phyloP scores from a whole-genome alignment of 2,113 vertebrate species.

The Petrocephalus zakoni region DNA sequence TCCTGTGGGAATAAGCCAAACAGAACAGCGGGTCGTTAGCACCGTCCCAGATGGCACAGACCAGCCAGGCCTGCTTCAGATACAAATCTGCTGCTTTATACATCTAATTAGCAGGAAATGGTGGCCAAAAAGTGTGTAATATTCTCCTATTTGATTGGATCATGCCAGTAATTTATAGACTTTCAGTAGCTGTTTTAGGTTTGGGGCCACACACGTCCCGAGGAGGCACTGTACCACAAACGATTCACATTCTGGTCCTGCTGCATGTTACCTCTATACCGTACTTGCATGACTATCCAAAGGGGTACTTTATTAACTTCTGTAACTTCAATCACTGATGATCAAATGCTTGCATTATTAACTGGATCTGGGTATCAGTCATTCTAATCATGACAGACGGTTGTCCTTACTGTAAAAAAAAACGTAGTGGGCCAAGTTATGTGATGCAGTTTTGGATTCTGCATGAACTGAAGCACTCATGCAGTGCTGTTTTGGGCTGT shows the following conservation, averaged over 20 bases:
- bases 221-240: no score
- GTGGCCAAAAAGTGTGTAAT: not conserved
- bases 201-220: not conserved
- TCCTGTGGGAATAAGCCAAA: not conserved
- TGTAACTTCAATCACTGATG: not conserved
- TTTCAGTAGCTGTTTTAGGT: not conserved
- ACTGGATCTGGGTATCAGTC: not conserved
- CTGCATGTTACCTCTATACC: not conserved
- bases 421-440: not conserved
- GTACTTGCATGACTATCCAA: no score
- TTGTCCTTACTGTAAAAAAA: not conserved
- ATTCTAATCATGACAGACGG: not conserved
- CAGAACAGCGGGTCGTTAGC: not conserved
- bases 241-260: not conserved
- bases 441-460: not conserved
- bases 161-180: not conserved
- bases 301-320: not conserved
- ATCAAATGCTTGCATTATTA: not conserved
- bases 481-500: not conserved
- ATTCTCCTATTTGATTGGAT: not conserved
- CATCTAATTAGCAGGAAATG: slow-evolving; percentile 1
- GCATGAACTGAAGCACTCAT: not conserved
- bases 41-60: not conserved
- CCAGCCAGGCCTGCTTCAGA: not conserved
- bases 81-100: not conserved